These are phyloP conservation scores for Copidosoma floridanum DNA, from an alignment of 1,140 invertebrate species.

Conservation along the genomic window DNA sequence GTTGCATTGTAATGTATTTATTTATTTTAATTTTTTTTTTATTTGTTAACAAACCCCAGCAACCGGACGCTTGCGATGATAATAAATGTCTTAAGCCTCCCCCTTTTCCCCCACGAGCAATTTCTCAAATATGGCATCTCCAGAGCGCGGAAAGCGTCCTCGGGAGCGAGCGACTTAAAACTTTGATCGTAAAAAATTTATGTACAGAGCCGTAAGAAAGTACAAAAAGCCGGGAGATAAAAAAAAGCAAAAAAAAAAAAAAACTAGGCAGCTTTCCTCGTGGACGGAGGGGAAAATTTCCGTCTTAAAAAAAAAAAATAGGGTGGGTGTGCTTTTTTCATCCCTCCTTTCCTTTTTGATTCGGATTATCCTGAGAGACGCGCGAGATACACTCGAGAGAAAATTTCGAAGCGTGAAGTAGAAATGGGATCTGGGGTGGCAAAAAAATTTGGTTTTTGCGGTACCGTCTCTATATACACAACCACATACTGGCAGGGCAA, in stretches of 20 bases:
- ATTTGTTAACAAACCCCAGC: too few relatives aligned
- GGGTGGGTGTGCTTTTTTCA: too few relatives aligned
- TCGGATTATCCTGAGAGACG: too few relatives aligned
- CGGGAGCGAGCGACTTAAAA: conserved; percentile 5
- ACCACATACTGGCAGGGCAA: too few relatives aligned
- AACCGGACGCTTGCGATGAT: conserved; percentile 2
- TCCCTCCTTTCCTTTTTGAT: too few relatives aligned
- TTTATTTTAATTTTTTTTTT: conserved; percentile 9
- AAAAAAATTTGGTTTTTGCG: too few relatives aligned
- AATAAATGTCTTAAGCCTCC: conserved; percentile 17
- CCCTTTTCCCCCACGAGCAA: neutral
- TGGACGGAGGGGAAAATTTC: too few relatives aligned
- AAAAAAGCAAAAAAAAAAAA: conserved; percentile 27
- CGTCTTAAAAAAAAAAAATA: too few relatives aligned
- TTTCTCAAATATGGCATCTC: conserved; percentile 15
- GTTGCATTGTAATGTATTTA: conserved; percentile 13
- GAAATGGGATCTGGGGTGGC: too few relatives aligned
- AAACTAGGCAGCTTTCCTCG: neutral
- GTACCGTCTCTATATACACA: too few relatives aligned
- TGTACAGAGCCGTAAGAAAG: conserved; percentile 17
- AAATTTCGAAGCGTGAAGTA: conserved; percentile 4
- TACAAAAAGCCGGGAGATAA: conserved; percentile 20
- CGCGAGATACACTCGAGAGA: neutral
- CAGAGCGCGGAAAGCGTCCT: neutral
- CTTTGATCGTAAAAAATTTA: conserved; percentile 21